phyloP scores from a whole-genome alignment of 2,888 invertebrate species.

The Ophraella communa region DNA sequence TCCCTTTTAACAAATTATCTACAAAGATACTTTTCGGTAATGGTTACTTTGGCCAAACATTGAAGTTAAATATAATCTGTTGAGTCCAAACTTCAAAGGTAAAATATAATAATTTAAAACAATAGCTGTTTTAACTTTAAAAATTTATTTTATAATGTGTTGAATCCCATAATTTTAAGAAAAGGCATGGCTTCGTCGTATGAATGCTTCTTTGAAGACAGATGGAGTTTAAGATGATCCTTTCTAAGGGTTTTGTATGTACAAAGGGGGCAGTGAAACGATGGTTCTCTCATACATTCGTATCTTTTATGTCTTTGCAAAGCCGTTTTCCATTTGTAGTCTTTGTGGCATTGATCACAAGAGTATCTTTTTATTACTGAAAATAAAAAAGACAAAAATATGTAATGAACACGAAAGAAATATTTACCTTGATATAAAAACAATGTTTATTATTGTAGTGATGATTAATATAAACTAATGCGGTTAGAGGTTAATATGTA shows the following conservation, averaged over 20 bases:
- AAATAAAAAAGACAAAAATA: background rate
- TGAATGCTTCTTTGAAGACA: slow-evolving; percentile 12
- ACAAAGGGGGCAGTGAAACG: slow-evolving; percentile 36
- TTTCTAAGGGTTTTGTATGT: slow-evolving; percentile 27
- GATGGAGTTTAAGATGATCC: slow-evolving; percentile 24
- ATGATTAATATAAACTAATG: no score
- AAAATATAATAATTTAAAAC: no score
- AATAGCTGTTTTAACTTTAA: no score
- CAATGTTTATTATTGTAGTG: no score
- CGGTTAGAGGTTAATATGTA: no score
- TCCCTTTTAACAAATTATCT: no score
- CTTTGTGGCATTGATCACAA: slow-evolving; percentile 32
- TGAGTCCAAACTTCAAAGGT: no score
- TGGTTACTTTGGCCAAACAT: no score
- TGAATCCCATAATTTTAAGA: slow-evolving; percentile 1
- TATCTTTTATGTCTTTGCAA: slow-evolving; percentile 32
- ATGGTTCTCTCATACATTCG: slow-evolving; percentile 42
- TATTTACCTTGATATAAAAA: no score
- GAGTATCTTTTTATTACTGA: slow-evolving; percentile 2
- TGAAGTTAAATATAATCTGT: no score
- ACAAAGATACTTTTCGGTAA: no score
- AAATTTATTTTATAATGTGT: background rate
- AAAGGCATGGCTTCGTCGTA: background rate
- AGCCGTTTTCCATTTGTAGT: slow-evolving; percentile 29
- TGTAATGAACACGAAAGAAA: background rate